Evolutionary conservation across 2,113 vertebrate genomes (phyloP).

Genomic region (Salvelinus alpinus): DNA sequence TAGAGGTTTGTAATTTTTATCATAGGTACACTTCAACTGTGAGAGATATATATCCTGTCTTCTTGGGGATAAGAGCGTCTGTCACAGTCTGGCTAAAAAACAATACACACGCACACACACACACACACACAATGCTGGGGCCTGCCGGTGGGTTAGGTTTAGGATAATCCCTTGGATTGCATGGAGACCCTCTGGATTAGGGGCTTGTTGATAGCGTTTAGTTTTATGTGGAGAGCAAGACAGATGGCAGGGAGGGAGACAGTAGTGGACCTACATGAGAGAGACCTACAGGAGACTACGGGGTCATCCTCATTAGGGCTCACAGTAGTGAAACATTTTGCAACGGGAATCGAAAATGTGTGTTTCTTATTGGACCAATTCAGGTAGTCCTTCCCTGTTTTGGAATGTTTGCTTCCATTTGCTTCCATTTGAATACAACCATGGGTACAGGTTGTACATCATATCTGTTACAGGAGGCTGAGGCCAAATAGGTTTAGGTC

Average conservation of each 20-base stretch:
- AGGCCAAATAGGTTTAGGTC: neutral
- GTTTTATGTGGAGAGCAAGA: constrained; percentile 30
- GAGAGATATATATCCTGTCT: constrained; percentile 18
- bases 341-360: no score
- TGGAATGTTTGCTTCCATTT: no score
- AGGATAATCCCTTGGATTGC: constrained; percentile 72
- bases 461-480: neutral
- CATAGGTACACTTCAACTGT: no score
- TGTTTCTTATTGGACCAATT: no score
- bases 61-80: constrained; percentile 45
- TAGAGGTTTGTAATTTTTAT: no score
- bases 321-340: no score
- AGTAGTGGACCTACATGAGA: constrained; percentile 4
- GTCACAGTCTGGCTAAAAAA: neutral
- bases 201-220: constrained; percentile 53
- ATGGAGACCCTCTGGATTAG: constrained; percentile 68
- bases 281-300: neutral
- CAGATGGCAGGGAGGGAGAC: constrained; percentile 50
- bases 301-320: neutral
- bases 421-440: no score
- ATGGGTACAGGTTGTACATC: no score
- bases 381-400: neutral
- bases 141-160: constrained; percentile 25
- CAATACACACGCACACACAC: constrained; percentile 6
- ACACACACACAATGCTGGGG: constrained; percentile 30